Conservation (phyloP, 2,797 vertebrate species). For the Choloepus didactylus region DNA sequence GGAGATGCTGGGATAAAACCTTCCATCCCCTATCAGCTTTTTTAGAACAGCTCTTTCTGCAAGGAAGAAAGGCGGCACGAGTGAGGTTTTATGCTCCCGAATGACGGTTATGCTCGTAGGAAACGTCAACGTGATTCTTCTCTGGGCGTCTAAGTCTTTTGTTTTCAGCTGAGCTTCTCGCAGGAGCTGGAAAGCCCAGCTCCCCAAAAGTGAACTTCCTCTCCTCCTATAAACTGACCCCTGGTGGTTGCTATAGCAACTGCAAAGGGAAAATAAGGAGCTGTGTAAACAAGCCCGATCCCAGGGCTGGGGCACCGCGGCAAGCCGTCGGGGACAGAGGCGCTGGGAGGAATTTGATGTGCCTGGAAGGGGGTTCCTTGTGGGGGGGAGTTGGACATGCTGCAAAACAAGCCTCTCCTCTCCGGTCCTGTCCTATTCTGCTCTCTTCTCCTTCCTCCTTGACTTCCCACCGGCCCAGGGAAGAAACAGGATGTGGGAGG, state of each 20-base stretch:
- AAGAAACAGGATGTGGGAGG: constrained; percentile 71
- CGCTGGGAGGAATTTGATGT: constrained; percentile 54
- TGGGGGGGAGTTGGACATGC: constrained; percentile 64
- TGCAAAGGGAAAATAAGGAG: constrained; percentile 68
- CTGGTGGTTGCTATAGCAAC: constrained; percentile 86
- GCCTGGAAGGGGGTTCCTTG: constrained; percentile 49
- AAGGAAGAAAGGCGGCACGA: constrained; percentile 59
- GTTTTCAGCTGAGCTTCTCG: constrained; percentile 84
- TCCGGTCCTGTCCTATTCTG: neutral
- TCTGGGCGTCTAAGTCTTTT: constrained; percentile 80
- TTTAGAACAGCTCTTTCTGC: constrained; percentile 15
- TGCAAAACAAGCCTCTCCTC: constrained; percentile 57
- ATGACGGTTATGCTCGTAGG: constrained; percentile 77
- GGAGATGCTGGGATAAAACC: neutral
- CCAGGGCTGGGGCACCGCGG: neutral
- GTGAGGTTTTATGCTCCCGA: constrained; percentile 41
- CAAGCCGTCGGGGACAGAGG: neutral
- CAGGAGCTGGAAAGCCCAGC: constrained; percentile 83
- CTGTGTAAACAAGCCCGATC: constrained; percentile 84
- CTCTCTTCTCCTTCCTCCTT: neutral
- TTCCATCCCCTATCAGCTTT: neutral
- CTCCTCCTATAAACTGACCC: constrained; percentile 88
- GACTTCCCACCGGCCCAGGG: neutral
- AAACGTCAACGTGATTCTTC: constrained; percentile 87
- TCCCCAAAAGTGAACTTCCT: constrained; percentile 88